Evolutionary conservation across 2,797 vertebrate genomes (phyloP), one percentile per base, ranked within the genome.

Genomic region (Sebastiscus tertius): DNA sequence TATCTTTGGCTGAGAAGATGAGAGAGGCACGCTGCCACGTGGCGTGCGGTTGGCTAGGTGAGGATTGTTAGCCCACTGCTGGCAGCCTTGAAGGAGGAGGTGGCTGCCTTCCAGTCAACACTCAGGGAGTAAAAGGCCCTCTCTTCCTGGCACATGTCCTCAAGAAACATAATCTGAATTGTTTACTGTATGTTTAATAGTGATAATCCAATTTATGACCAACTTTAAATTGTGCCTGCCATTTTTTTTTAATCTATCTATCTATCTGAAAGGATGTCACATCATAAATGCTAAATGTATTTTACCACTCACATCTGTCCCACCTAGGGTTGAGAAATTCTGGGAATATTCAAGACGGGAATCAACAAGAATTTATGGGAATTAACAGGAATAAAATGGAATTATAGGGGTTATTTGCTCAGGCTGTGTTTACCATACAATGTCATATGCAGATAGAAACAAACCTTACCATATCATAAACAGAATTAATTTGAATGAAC

Each of bases 91-190:
- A 9, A 67, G 49, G 42, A 66, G 68, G 33, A 72, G 54, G 31
- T 14, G 69, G 72, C 72, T 67, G 78, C 75, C 75, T 77, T 79
- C 56, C 61, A 86, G 56, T 75, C 75, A 42, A 77, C 61, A 75
- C 68, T 74, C 63, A 18, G 59, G 75, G 75, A 72, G 24, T 22
- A 66, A 58, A 58, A 62, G 5, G 13, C 27, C 7, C 33, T 2
- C 8, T 2, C 12, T 31, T 39, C 8, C 58, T 69, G 52, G 72
- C 75, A 54, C 49, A 7, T 71, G 67, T 80, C 54, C 74, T 61
- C 18, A 58, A 8, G 16, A 61, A 33, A 58, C 33, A 62, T 56
- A 22, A 42, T 59, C 39, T 58, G 12, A 72, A 62, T 13, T 14
- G 9, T 9, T 24, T 24, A 31, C 27, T 18, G n/a, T 20, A 31